Evolutionary conservation across 2,797 vertebrate genomes (phyloP), one percentile per base, ranked within the genome.

Genomic region (Gadopsis bispinosus): DNA sequence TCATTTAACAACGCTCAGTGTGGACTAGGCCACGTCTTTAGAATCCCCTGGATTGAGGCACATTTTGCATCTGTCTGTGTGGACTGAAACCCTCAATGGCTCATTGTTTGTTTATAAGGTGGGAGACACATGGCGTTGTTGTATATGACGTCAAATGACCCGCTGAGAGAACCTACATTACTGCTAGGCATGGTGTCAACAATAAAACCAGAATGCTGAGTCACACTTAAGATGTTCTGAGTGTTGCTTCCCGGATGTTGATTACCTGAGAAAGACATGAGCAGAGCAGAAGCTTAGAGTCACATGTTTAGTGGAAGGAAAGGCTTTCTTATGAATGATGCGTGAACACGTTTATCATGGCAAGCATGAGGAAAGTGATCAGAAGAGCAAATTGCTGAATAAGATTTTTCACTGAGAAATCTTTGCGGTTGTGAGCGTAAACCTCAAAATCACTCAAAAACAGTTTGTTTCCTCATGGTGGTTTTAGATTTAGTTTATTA

Each of bases 111-210:
- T 77, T 83, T 72, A 63, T 72, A 63, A 64, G 19, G 5, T 12
- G 60, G 29, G 17, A 51, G 50, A 69, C 41, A 79, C 59, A 60
- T 43, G 69, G 33, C 19, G 64, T 20, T 68, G 69, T 72, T 77
- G 78, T 75, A 58, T 53, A 70, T 73, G 50, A 69, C 75, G 29
- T 60, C 45, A 51, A 29, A 22, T 72, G 68, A 80, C 67, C 65
- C 83, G 9, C 14, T 50, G 29, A 74, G 35, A 75, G 45, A 66
- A 35, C 4, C 37, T 19, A 1, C 37, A 20, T 55, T 64, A 54
- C 35, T 75, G 78, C 75, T 54, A 70, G 65, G 43, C 50, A 11
- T 14, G 45, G 16, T 62, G 58, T 73, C 43, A 73, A 33, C 55
- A 56, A 56, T 43, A 37, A 77, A 84, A 51, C 50, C 33, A 53